Evolutionary conservation across 2,113 vertebrate species (phyloP).

Genomic region (Osmerus eperlanus): DNA sequence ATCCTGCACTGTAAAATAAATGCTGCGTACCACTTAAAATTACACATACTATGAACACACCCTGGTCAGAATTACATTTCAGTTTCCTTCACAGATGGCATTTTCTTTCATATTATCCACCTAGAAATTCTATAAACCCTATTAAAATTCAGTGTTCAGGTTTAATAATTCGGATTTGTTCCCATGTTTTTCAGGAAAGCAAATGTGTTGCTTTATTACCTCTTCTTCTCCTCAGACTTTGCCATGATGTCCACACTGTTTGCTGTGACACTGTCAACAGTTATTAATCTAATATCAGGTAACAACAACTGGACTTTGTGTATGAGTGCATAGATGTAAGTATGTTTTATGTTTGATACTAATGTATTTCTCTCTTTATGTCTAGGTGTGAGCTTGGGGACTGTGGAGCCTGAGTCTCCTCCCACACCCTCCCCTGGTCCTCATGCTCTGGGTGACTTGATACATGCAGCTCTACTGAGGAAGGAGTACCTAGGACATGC

Average conservation of each 20-base stretch:
- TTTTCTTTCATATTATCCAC: no score
- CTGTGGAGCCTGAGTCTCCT: conserved; percentile 54
- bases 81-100: no score
- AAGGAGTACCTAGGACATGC: conserved; percentile 77
- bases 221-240: conserved; percentile 29
- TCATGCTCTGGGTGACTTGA: conserved; percentile 73
- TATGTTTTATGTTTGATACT: conserved; percentile 2
- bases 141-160: no score
- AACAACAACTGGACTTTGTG: conserved; percentile 21
- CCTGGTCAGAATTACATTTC: no score
- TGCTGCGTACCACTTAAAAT: no score
- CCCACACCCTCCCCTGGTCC: conserved; percentile 62
- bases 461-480: conserved; percentile 81
- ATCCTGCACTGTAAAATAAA: no score
- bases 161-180: no score
- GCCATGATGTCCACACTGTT: conserved; percentile 64
- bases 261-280: conserved; percentile 66
- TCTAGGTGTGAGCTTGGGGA: conserved; percentile 77
- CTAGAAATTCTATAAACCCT: no score
- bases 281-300: conserved; percentile 69
- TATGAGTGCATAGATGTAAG: neutral
- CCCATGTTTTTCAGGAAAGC: no score
- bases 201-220: no score
- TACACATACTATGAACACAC: no score
- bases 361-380: conserved; percentile 16